Base-by-base conservation (phyloP, 1,140 invertebrate genomes). In the Drosophila fuyamai region DNA sequence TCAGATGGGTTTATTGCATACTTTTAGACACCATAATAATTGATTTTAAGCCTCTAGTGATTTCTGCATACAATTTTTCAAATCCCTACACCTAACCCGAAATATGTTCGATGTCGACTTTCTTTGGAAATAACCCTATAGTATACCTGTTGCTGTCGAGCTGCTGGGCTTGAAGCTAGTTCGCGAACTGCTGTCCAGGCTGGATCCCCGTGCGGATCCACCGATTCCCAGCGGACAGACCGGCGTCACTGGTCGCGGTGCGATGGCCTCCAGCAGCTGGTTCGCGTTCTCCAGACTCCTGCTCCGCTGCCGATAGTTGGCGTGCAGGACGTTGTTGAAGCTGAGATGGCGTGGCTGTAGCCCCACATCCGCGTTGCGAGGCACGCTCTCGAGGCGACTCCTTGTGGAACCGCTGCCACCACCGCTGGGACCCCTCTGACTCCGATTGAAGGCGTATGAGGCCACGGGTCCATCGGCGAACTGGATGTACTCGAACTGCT, bases 391-490 rank as follows among this genome's bases (percentile, higher is more conserved):
- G n/a, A 40, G 9, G 0, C 48, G 53, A 6, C 9, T 23, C 23
- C 50, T 43, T 16, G 48, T 27, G 47, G 36, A 10, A 14, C 27
- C 7, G n/a, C 16, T 51, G 36, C 5, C n/a, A 4, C n/a, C 50
- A 23, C 12, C 32, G 29, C 23, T 13, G 47, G 18, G n/a, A 16
- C 13, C 6, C 53, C 10, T 1, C 10, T 38, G 16, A 7, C 61
- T 61, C 2, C 82, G 70, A 40, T 72, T 32, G 32, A 86, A 81
- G n/a, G 74, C 70, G n/a, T 71, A 47, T 40, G 13, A 47, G 38
- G 44, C 51, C 1, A 63, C 82, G 1, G 82, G 82, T 4, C 82
- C 82, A 36, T 85, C 82, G 1, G 82, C 78, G 18, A 86, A 85
- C 29, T 85, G 82, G 14, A 79, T 81, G 9, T 62, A 60, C 18